phyloP scores from a whole-genome alignment of 2,113 vertebrate species.

The Thunnus maccoyii region DNA sequence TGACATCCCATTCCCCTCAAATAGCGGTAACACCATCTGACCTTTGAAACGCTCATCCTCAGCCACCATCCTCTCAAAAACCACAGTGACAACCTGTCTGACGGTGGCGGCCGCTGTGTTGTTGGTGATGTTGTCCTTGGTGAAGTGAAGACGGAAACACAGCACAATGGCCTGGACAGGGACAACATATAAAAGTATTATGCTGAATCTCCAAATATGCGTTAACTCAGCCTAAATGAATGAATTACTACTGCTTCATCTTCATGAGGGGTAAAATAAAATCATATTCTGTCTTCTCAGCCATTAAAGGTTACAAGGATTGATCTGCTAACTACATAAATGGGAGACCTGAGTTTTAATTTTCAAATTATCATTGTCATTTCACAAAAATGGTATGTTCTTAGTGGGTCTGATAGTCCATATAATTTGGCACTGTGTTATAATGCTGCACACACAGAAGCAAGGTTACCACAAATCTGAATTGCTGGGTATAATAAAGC shows the following conservation, averaged over 20 bases:
- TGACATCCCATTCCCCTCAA: background rate
- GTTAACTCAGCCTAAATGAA: background rate
- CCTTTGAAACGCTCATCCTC: slow-evolving; percentile 96
- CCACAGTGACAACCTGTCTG: slow-evolving; percentile 97
- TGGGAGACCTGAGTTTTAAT: background rate
- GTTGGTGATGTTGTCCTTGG: slow-evolving; percentile 99
- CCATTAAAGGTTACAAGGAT: background rate
- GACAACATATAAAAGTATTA: background rate
- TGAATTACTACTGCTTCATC: background rate
- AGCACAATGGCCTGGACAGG: slow-evolving; percentile 93
- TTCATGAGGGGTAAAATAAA: background rate
- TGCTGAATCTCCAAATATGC: background rate
- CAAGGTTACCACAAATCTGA: background rate
- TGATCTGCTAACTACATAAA: too few relatives aligned
- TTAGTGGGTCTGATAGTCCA: background rate
- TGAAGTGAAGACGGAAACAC: slow-evolving; percentile 99
- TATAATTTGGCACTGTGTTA: background rate
- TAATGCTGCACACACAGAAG: background rate
- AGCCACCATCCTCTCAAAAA: slow-evolving; percentile 98
- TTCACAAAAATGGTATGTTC: background rate
- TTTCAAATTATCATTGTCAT: background rate
- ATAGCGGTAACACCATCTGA: slow-evolving; percentile 57
- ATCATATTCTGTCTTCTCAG: background rate
- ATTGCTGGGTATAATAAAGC: background rate
- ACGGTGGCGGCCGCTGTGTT: slow-evolving; percentile 98